Evolutionary conservation across 64 coral and sea anemone species (phyloP).

Genomic region (Montipora efflorescens): DNA sequence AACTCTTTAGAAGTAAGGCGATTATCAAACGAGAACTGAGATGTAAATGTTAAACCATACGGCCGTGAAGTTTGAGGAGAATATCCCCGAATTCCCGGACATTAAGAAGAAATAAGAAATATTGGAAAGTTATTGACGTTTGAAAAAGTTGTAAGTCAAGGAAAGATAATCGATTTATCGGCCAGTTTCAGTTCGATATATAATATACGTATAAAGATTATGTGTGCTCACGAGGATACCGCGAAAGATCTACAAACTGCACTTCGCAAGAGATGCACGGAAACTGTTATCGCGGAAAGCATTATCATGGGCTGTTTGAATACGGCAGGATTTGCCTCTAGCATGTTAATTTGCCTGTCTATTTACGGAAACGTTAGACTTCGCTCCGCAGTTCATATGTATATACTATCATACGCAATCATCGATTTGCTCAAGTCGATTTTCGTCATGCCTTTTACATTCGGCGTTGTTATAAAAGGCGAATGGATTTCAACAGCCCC

Average conservation of each 20-base stretch:
- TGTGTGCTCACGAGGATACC: background rate
- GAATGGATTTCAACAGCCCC: conserved; percentile 10
- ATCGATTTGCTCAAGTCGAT: conserved; percentile 14
- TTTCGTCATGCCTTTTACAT: conserved; percentile 31
- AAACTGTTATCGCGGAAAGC: conserved; percentile 19
- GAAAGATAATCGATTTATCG: too few species aligned
- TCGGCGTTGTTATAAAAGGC: conserved; percentile 21
- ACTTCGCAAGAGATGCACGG: conserved; percentile 31
- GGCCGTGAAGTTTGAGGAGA: too few species aligned
- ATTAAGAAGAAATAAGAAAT: background rate
- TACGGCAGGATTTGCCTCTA: background rate
- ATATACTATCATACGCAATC: conserved; percentile 43
- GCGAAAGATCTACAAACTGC: background rate
- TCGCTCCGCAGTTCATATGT: conserved; percentile 32
- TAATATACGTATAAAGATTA: background rate
- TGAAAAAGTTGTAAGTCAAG: background rate
- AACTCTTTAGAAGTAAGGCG: too few species aligned
- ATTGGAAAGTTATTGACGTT: background rate
- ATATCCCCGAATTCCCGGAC: background rate
- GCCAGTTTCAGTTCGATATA: too few species aligned
- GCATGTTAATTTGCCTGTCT: conserved; percentile 19
- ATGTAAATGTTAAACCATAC: too few species aligned
- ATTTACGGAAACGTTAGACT: conserved; percentile 38
- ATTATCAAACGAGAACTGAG: too few species aligned
- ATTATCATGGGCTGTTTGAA: background rate